These are phyloP conservation scores for Plectrocnemia conspersa DNA, from an alignment of 1,140 invertebrate species.

Conservation along the genomic window DNA sequence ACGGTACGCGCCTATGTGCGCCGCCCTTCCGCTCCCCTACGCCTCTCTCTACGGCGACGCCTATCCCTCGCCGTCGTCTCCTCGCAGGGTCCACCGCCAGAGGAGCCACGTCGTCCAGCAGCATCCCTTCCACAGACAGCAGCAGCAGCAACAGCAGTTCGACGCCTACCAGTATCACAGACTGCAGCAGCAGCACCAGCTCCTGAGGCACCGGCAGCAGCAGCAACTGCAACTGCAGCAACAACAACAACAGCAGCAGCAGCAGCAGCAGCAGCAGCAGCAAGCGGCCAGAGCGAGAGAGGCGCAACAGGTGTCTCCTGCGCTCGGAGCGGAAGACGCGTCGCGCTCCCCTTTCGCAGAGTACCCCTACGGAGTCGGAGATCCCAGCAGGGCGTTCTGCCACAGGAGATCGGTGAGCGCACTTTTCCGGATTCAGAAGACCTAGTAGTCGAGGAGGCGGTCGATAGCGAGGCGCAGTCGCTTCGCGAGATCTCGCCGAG, in stretches of 20 bases:
- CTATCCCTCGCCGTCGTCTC: neutral
- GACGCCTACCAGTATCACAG: neutral
- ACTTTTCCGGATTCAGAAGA: neutral
- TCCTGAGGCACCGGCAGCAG: neutral
- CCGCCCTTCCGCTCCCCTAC: no score
- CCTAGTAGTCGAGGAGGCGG: neutral
- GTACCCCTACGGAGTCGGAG: no score
- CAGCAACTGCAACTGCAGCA: neutral
- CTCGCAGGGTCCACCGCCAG: neutral
- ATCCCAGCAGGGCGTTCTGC: no score
- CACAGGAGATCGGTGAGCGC: neutral
- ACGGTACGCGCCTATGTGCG: neutral
- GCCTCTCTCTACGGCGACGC: neutral
- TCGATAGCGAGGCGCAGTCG: neutral
- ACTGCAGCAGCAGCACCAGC: slow-evolving; percentile 3
- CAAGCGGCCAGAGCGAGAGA: neutral
- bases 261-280: neutral
- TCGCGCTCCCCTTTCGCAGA: no score
- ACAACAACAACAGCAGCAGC: neutral
- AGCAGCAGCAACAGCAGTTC: neutral
- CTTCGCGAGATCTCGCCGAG: neutral
- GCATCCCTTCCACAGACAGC: no score
- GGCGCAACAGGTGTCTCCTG: no score
- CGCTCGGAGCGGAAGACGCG: no score
- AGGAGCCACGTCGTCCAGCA: neutral